Percentiles rank a stretch among this genome's conserved stretches.
Evolutionary conservation across 2,888 invertebrate genomes (phyloP).

Genomic region (Halocaridina rubra): DNA sequence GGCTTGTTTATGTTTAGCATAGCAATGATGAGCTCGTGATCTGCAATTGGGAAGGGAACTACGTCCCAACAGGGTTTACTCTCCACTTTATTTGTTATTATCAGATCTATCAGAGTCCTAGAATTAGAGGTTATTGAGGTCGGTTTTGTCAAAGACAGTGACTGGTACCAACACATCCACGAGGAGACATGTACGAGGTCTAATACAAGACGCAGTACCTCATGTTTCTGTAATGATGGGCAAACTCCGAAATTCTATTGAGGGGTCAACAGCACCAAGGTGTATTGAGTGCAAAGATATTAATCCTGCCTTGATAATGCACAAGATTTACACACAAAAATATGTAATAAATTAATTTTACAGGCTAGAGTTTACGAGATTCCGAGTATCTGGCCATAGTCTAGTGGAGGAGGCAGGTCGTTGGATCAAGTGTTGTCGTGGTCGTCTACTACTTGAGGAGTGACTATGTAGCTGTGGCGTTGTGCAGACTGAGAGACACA

Average conservation of each 20-base stretch:
- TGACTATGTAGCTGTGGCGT: background rate
- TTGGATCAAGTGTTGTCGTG: background rate
- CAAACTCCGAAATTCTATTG: background rate
- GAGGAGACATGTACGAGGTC: too few species aligned
- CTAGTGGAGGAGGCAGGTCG: background rate
- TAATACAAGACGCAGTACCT: too few species aligned
- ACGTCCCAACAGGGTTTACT: too few species aligned
- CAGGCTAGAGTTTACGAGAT: background rate
- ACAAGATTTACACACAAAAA: background rate
- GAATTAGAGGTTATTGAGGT: too few species aligned
- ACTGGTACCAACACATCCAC: too few species aligned
- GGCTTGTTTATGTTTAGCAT: too few species aligned
- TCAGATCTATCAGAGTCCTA: too few species aligned
- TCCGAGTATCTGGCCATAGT: background rate
- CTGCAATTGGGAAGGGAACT: too few species aligned
- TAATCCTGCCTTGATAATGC: background rate
- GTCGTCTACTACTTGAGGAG: background rate
- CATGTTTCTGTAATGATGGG: too few species aligned
- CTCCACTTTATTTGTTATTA: too few species aligned
- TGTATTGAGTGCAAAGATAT: background rate
- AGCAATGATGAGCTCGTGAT: too few species aligned
- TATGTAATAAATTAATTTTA: background rate
- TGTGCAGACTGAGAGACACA: background rate
- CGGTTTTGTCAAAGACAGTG: too few species aligned
- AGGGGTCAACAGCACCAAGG: background rate